Conservation (phyloP, 2,113 vertebrate species). For the Leptobrachium ailaonicum region DNA sequence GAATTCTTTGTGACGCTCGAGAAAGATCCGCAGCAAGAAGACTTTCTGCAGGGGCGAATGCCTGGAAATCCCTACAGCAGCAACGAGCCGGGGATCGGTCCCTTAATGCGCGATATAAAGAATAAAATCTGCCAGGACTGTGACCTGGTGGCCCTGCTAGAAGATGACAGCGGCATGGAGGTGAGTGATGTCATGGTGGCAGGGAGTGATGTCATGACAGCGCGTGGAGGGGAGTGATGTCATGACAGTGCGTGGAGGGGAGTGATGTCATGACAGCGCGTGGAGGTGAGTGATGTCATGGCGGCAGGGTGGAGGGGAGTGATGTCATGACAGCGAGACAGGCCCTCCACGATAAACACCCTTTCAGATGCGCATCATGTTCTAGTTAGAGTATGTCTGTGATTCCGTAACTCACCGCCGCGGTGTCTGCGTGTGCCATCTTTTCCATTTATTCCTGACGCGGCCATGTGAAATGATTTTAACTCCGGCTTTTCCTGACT, state of each 20-base stretch:
- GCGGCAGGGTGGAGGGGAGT: too few species aligned
- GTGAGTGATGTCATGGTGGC: constrained; percentile 59
- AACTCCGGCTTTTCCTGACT: too few species aligned
- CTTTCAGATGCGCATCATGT: too few species aligned
- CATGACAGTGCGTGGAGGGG: too few species aligned
- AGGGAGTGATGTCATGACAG: too few species aligned
- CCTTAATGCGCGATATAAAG: constrained; percentile 97
- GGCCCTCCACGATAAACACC: too few species aligned
- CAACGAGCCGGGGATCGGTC: constrained; percentile 92
- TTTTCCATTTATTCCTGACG: not conserved
- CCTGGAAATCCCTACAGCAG: constrained; percentile 98
- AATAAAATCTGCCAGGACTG: constrained; percentile 99
- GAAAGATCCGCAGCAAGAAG: constrained; percentile 98
- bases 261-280: too few species aligned
- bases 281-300: too few species aligned
- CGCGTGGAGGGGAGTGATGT: too few species aligned
- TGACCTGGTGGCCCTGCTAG: constrained; percentile 93
- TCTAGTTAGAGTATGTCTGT: too few species aligned
- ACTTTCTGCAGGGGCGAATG: constrained; percentile 97
- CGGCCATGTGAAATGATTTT: too few species aligned
- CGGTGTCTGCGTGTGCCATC: not conserved
- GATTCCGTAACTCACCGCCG: not conserved
- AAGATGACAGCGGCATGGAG: constrained; percentile 99
- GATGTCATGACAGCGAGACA: too few species aligned
- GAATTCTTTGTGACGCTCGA: constrained; percentile 98